Conservation (phyloP, 2,888 invertebrate genomes). For the Apotomis betuletana region DNA sequence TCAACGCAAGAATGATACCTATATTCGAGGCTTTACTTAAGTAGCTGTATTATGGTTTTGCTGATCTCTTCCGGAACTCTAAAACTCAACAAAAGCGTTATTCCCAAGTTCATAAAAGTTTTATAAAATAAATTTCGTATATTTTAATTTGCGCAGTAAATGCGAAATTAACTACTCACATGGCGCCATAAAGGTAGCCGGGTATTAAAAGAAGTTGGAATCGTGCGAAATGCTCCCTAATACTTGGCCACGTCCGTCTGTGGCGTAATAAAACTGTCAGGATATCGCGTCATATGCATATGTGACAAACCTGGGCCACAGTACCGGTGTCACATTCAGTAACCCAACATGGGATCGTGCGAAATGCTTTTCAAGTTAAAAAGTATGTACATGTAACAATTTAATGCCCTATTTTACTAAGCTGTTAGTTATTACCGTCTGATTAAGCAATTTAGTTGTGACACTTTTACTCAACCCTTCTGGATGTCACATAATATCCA, state of each 20-base stretch:
- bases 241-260: conserved; percentile 41
- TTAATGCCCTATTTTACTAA: no score
- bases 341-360: background rate
- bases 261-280: conserved; percentile 41
- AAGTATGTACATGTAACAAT: no score
- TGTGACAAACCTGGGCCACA: conserved; percentile 34
- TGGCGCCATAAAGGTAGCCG: conserved; percentile 38
- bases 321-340: conserved; percentile 7
- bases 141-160: conserved; percentile 36
- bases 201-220: conserved; percentile 38
- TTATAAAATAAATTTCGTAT: conserved; percentile 16
- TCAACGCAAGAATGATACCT: no score
- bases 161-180: conserved; percentile 36
- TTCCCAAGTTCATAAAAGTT: conserved; percentile 8
- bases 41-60: background rate
- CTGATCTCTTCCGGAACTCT: conserved; percentile 2
- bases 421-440: no score
- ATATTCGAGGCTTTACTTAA: no score
- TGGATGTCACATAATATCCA: no score
- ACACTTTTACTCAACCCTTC: no score
- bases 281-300: conserved; percentile 42
- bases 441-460: no score
- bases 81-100: conserved; percentile 1
- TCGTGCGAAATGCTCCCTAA: conserved; percentile 31
- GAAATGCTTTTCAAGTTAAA: no score